Evolutionary conservation across 2,888 invertebrate genomes (phyloP), one percentile per base, ranked within the genome.

Genomic region (Habrosyne pyritoides): DNA sequence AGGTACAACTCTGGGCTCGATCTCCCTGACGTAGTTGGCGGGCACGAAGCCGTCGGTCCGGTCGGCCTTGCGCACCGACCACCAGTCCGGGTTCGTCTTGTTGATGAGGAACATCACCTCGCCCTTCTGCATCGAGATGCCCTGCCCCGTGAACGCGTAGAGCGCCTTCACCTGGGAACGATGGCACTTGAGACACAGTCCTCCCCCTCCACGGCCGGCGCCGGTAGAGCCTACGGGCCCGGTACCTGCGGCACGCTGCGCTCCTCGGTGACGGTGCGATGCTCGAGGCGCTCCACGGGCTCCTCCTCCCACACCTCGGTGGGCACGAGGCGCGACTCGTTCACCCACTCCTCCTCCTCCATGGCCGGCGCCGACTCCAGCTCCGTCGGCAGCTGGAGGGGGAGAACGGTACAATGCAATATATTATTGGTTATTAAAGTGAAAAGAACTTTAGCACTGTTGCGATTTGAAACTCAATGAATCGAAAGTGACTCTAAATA

Each of bases 51-150:
- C 99, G 76, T 99, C 99, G 0, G 95, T 95, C 0, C 99, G 97
- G 79, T 97, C 98, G 0, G 96, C 95, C 84, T 98, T 98, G 12
- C 98, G 94, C n/a, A 99, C 97, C 73, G 98, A 98, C 99, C 99
- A 99, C 99, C 99, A 99, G 84, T 99, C 99, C 0, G 96, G 95
- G 89, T 99, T 99, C 7, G 98, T 98, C 90, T 98, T 98, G 81
- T 97, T 98, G 63, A 99, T 94, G 0, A 99, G 93, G 77, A 98
- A 96, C 97, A 99, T 97, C 1, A 95, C 93, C 90, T 99, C 98
- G 54, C 98, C 98, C 86, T 99, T 99, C 54, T 94, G 94, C 95
- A 98, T 97, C 52, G 95, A 95, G 93, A 99, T 97, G 50, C 98
- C 98, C 77, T 98, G 97, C 0, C 99, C 99, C 54, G 94, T 95